Base-by-base conservation (phyloP, 1,140 invertebrate genomes). In the Saccostrea cuccullata region DNA sequence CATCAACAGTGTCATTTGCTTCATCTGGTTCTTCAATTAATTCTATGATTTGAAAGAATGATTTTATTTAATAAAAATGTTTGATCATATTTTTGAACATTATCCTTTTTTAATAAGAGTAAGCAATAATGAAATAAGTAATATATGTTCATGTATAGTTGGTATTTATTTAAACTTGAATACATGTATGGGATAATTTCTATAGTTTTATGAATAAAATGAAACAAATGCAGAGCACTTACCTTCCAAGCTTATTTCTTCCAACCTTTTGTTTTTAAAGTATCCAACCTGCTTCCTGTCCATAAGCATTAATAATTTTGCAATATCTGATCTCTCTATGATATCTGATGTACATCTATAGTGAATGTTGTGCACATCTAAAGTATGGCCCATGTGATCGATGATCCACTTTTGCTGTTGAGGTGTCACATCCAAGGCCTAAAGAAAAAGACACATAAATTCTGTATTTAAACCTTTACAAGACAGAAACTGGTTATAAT, bases 321-420 rank as follows among this genome's bases (percentile, higher is more conserved):
- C 82, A 55, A 88, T 67, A 77, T 88, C 82, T 55, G 84, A 58
- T 26, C 87, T 87, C 47, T 88, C 87, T 30, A 88, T 70, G 15
- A 88, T 56, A 55, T 84, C 87, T 55, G 60, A 84, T 84, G 87
- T 88, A n/a, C 60, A 64, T 67, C 83, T 84, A 36, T 88, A 88
- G 40, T 88, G 87, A 70, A 88, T 55, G 13, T 56, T 88, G 60
- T 88, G 87, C 17, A 88, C 87, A 88, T 88, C 83, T 47, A 88
- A 58, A 40, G 87, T 88, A 82, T 88, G 87, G 20, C 87, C 87
- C 17, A 88, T 23, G 83, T 88, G 87, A 88, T 88, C 87, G 1
- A 88, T n/a, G 17, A 84, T 56, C 87, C 83, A 88, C 60, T 88
- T 82, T 70, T 67, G 73, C 40, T 85, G 73, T 26, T 67, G 82